phyloP scores from a whole-genome alignment of 2,888 invertebrate genomes.

The Cacoxenus indagator region DNA sequence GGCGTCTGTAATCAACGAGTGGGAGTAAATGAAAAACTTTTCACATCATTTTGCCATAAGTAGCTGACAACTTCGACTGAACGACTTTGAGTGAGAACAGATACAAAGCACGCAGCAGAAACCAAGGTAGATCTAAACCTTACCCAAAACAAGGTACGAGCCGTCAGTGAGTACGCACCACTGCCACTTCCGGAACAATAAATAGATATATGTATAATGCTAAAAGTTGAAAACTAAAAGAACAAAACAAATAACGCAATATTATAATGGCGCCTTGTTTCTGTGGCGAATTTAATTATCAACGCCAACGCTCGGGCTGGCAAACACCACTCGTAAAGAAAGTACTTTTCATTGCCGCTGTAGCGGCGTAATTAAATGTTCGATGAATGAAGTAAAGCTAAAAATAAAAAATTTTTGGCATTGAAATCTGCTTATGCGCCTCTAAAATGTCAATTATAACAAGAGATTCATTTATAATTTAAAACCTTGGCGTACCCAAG shows the following conservation, averaged over 20 bases:
- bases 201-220: too few relatives aligned
- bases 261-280: neutral
- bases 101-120: neutral
- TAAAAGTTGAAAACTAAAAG: neutral
- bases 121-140: too few relatives aligned
- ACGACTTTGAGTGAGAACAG: neutral
- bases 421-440: neutral
- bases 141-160: too few relatives aligned
- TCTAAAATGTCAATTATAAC: conserved; percentile 29
- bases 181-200: too few relatives aligned
- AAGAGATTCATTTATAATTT: conserved; percentile 51
- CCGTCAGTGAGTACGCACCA: too few relatives aligned
- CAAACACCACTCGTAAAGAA: neutral
- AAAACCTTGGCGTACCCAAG: conserved; percentile 16
- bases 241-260: neutral
- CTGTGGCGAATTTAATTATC: conserved; percentile 1
- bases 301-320: neutral
- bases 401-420: neutral
- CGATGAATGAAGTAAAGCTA: neutral
- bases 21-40: conserved; percentile 37
- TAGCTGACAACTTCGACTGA: neutral
- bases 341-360: neutral
- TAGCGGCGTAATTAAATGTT: neutral
- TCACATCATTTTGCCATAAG: conserved; percentile 43
- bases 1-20: neutral